These are phyloP conservation scores for Nothoprocta perdicaria DNA, from an alignment of 2,113 vertebrate species.

Conservation along the genomic window DNA sequence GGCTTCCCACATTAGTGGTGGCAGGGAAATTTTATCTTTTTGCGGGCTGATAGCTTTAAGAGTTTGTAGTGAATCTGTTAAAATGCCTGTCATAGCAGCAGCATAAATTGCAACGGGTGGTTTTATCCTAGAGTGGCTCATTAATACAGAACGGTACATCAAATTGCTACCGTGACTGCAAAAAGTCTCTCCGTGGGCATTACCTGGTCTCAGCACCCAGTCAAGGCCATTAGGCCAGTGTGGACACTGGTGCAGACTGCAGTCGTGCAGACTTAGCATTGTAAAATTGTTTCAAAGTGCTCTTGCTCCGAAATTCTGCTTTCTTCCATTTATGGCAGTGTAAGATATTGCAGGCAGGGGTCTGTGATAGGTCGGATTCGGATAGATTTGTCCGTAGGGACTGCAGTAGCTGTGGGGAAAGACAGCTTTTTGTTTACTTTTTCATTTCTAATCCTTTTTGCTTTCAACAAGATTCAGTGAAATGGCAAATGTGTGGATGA, in stretches of 20 bases:
- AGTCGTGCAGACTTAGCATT: neutral
- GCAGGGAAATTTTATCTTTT: neutral
- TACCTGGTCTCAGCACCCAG: neutral
- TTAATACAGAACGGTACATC: neutral
- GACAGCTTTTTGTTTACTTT: neutral
- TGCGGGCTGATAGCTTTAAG: neutral
- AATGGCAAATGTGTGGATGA: neutral
- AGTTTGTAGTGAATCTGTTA: neutral
- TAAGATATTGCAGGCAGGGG: neutral
- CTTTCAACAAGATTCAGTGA: slow-evolving; percentile 22
- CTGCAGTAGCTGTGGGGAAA: neutral
- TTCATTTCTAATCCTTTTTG: slow-evolving; percentile 1
- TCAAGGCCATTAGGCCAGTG: too few species aligned
- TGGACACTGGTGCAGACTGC: neutral
- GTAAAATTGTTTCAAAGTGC: neutral
- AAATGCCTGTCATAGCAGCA: neutral
- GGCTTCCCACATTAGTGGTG: neutral
- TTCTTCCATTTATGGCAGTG: accelerated
- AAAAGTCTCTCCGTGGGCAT: accelerated
- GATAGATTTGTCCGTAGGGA: neutral
- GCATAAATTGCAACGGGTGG: accelerated
- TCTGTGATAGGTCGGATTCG: accelerated
- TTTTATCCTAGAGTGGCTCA: neutral
- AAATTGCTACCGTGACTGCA: neutral
- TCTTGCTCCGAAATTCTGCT: neutral